These are phyloP conservation scores for Erebia ligea DNA, from an alignment of 2,888 invertebrate genomes.

Conservation along the genomic window DNA sequence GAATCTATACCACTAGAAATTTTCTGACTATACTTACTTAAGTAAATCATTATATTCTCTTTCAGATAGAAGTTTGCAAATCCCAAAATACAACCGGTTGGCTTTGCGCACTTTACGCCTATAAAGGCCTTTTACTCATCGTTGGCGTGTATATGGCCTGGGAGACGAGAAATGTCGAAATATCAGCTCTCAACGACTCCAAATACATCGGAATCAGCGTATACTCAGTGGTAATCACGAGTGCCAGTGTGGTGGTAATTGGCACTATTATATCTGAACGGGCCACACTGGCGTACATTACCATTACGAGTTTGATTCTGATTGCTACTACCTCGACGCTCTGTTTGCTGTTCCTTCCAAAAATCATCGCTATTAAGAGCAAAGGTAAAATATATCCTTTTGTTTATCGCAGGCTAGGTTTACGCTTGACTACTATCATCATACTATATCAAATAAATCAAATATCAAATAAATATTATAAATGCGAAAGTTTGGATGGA, in stretches of 20 bases:
- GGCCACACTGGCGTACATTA: conserved; percentile 90
- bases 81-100: conserved; percentile 94
- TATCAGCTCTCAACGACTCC: conserved; percentile 95
- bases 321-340: conserved; percentile 94
- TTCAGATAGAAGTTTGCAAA: conserved; percentile 93
- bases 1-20: not conserved
- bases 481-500: too few species aligned
- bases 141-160: conserved; percentile 98
- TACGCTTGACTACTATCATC: too few species aligned
- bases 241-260: conserved; percentile 92
- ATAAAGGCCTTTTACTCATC: conserved; percentile 93
- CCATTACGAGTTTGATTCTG: conserved; percentile 92
- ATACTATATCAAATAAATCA: too few species aligned
- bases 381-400: conserved; percentile 70
- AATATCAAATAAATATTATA: too few species aligned
- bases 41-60: conserved; percentile 38
- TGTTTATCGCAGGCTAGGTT: too few species aligned
- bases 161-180: conserved; percentile 96
- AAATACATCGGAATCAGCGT: conserved; percentile 97
- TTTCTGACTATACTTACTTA: too few species aligned
- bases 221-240: conserved; percentile 95
- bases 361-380: conserved; percentile 88
- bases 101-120: conserved; percentile 94
- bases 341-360: conserved; percentile 93
- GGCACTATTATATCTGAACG: conserved; percentile 94